phyloP scores from a whole-genome alignment of 2,797 vertebrate genomes.

The Botia kubotai region DNA sequence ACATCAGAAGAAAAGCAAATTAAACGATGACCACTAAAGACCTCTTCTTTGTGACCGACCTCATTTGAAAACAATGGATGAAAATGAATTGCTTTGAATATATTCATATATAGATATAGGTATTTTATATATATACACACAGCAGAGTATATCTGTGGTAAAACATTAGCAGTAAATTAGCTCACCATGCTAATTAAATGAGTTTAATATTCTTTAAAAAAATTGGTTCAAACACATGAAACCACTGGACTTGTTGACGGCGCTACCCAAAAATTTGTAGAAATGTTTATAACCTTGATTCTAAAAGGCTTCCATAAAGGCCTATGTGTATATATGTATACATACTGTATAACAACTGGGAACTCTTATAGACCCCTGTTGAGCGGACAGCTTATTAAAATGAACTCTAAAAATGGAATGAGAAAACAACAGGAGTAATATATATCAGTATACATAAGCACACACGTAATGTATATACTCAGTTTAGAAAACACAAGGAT shows the following conservation, averaged over 20 bases:
- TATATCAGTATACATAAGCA: constrained; percentile 65
- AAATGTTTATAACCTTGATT: constrained; percentile 66
- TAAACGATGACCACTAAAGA: constrained; percentile 60
- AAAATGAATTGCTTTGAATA: constrained; percentile 78
- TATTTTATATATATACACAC: constrained; percentile 80
- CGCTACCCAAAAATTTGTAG: constrained; percentile 61
- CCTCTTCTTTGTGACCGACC: constrained; percentile 59
- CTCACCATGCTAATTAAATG: constrained; percentile 79
- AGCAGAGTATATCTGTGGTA: constrained; percentile 77
- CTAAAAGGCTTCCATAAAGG: constrained; percentile 52
- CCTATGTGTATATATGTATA: constrained; percentile 1
- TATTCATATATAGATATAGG: constrained; percentile 79
- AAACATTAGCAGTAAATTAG: constrained; percentile 78
- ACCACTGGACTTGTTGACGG: constrained; percentile 65
- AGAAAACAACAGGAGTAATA: constrained; percentile 66
- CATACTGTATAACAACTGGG: constrained; percentile 61
- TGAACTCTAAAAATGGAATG: constrained; percentile 72
- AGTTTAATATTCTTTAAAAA: constrained; percentile 62
- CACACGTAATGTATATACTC: constrained; percentile 64
- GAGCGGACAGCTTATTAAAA: constrained; percentile 68
- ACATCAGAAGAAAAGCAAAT: constrained; percentile 50
- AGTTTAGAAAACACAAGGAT: constrained; percentile 67
- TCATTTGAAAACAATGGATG: constrained; percentile 70
- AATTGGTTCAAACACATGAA: constrained; percentile 71
- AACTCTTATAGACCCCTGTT: constrained; percentile 63